Evolutionary conservation across 2,797 vertebrate genomes (phyloP).

Genomic region (Rhabdophis nuchalis): DNA sequence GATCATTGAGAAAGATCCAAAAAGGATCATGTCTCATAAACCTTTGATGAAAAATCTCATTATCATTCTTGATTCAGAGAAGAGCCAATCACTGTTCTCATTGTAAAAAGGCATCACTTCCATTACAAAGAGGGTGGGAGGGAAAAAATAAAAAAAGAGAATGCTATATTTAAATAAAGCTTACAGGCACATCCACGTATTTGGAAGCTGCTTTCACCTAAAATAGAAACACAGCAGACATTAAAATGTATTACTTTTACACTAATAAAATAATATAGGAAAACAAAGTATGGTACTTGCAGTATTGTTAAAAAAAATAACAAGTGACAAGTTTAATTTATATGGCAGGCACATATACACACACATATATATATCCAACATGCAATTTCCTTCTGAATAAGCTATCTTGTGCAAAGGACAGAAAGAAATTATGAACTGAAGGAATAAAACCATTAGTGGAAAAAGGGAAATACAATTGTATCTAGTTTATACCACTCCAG

Average conservation of each 20-base stretch:
- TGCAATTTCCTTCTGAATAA: background rate
- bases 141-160: background rate
- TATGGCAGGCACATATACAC: background rate
- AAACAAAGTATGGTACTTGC: background rate
- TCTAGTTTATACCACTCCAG: background rate
- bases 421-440: background rate
- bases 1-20: background rate
- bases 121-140: background rate
- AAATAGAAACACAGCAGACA: conserved; percentile 61
- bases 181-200: conserved; percentile 99
- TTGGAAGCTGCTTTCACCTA: conserved; percentile 99
- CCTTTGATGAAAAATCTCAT: background rate
- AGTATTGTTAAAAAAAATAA: conserved; percentile 2
- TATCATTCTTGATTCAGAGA: background rate
- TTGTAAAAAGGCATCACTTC: background rate
- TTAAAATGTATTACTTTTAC: conserved; percentile 27
- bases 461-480: background rate
- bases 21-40: conserved; percentile 3
- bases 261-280: background rate
- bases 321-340: background rate
- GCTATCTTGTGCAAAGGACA: background rate
- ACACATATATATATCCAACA: background rate
- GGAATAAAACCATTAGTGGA: background rate
- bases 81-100: background rate
- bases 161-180: conserved; percentile 72